Conservation (phyloP, 2,888 invertebrate genomes). For the Drosophila putrida region DNA sequence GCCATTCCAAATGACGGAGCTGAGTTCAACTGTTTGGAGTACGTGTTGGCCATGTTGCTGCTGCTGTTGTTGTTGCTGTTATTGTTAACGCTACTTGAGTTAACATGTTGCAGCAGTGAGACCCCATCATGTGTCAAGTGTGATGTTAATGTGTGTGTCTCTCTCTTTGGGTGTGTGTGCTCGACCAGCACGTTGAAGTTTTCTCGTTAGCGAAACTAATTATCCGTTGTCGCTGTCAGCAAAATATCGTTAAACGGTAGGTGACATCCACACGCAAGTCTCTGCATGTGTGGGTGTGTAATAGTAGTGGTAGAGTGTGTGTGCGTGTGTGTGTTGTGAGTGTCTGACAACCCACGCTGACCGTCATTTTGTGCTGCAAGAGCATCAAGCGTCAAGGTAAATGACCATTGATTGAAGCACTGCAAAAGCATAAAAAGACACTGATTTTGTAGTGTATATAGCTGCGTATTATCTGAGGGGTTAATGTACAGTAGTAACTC, state of each 20-base stretch:
- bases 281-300: background rate
- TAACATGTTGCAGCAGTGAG: constrained; percentile 75
- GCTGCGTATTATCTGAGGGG: background rate
- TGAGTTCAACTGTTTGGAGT: constrained; percentile 28
- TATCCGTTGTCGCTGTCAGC: constrained; percentile 82
- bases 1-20: constrained; percentile 23
- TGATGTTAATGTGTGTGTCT: constrained; percentile 29
- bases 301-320: background rate
- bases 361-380: constrained; percentile 36
- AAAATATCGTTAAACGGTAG: constrained; percentile 80
- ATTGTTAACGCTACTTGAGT: constrained; percentile 67
- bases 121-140: constrained; percentile 63
- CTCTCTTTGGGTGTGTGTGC: constrained; percentile 26
- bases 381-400: constrained; percentile 20
- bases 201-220: constrained; percentile 84
- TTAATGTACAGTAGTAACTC: background rate
- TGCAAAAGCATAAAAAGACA: constrained; percentile 8
- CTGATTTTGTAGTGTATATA: constrained; percentile 1
- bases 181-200: constrained; percentile 74
- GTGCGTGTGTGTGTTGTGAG: constrained; percentile 1
- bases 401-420: constrained; percentile 31
- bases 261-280: constrained; percentile 67
- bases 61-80: constrained; percentile 45
- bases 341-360: constrained; percentile 20
- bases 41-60: constrained; percentile 57